These are phyloP conservation scores for Chunga burmeisteri DNA, from an alignment of 2,113 vertebrate genomes.

Conservation along the genomic window DNA sequence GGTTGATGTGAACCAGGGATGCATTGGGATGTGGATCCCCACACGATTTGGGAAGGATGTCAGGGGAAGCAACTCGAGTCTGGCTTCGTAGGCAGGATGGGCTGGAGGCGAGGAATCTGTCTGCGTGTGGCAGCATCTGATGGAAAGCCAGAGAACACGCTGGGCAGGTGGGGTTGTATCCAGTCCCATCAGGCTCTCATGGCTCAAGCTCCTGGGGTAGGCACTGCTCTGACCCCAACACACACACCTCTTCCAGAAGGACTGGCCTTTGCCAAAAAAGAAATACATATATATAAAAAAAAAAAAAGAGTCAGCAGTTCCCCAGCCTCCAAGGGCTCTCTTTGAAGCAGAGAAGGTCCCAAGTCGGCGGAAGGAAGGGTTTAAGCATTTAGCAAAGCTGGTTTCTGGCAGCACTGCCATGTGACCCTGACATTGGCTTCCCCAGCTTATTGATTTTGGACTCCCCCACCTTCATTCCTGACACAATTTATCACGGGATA, in stretches of 20 bases:
- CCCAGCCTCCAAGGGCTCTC: neutral
- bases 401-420: neutral
- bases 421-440: conserved; percentile 22
- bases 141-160: fast-evolving
- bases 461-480: conserved; percentile 34
- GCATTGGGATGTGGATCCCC: neutral
- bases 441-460: conserved; percentile 57
- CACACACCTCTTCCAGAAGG: neutral
- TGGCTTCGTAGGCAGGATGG: neutral
- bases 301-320: neutral
- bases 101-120: neutral
- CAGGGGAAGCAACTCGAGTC: neutral
- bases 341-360: conserved; percentile 34
- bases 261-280: neutral
- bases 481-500: conserved; percentile 9
- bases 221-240: neutral
- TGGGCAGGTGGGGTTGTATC: neutral
- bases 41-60: neutral
- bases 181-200: neutral
- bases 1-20: neutral
- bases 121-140: fast-evolving
- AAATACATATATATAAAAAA: too few relatives aligned
- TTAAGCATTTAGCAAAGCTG: conserved; percentile 34
- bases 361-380: conserved; percentile 31
- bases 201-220: neutral